These are phyloP conservation scores for Hexactinellida sp. DNA, from an alignment of 37 sponge, comb jelly and placozoan genomes.

Conservation along the genomic window DNA sequence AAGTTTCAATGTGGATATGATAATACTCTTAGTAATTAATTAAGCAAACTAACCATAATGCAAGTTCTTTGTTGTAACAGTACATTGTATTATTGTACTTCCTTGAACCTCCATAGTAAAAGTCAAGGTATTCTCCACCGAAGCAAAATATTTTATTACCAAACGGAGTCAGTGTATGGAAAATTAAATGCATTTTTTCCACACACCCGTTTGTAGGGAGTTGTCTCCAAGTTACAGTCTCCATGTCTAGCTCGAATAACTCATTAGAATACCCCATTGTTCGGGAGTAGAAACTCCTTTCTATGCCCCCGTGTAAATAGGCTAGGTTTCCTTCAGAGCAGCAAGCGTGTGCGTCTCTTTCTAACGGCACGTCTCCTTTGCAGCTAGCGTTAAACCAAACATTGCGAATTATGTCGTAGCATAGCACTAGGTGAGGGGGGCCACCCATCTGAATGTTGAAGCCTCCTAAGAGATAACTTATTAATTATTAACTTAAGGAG, in stretches of 20 bases:
- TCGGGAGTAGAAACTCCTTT: background rate
- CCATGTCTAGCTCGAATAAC: background rate
- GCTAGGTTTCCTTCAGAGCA: background rate
- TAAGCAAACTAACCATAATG: background rate
- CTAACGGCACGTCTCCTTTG: conserved; percentile 14
- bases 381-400: background rate
- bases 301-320: background rate
- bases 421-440: background rate
- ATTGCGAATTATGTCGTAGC: background rate
- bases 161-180: conserved; percentile 17
- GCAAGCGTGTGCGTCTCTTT: background rate
- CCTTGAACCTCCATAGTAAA: background rate
- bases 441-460: conserved; percentile 6
- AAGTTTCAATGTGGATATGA: too few species aligned
- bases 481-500: too few species aligned
- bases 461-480: background rate
- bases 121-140: background rate
- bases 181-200: background rate
- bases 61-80: conserved; percentile 3
- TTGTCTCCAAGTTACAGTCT: background rate
- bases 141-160: conserved; percentile 11
- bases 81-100: conserved; percentile 10
- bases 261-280: conserved; percentile 16
- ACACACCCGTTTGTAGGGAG: background rate
- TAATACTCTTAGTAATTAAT: too few species aligned